A percentile compares a stretch with the other conserved stretches of the same genome.
Evolutionary conservation across 1,140 invertebrate species (phyloP).

Genomic region (Manduca sexta): DNA sequence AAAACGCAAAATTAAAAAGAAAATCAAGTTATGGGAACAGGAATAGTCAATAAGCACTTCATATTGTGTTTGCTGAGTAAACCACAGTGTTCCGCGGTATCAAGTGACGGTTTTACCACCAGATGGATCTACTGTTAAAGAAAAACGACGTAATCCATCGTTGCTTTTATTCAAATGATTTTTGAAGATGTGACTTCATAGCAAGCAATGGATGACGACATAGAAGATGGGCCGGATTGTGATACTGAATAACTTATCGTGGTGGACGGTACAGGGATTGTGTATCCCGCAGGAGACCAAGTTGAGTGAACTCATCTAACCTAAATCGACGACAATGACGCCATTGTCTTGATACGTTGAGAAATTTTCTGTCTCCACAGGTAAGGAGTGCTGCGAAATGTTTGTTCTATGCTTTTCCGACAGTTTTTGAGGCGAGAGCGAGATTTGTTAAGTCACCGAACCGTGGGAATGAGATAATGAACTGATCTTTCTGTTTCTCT

Average conservation of each 20-base stretch:
- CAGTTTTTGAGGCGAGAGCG: constrained; percentile 1
- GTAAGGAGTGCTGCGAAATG: constrained; percentile 2
- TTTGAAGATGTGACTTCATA: too few relatives aligned
- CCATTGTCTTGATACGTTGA: constrained; percentile 52
- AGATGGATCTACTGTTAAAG: constrained; percentile 2
- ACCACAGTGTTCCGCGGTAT: constrained; percentile 59
- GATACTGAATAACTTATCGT: constrained; percentile 8
- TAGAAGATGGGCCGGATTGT: neutral
- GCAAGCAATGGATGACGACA: constrained; percentile 27
- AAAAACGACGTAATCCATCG: too few relatives aligned
- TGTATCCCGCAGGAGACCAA: constrained; percentile 51
- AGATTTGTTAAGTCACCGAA: constrained; percentile 2
- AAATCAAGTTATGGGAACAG: constrained; percentile 44
- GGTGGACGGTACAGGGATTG: constrained; percentile 31
- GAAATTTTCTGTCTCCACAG: constrained; percentile 45
- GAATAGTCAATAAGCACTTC: constrained; percentile 71
- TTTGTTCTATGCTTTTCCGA: constrained; percentile 1
- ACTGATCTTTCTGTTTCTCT: too few relatives aligned
- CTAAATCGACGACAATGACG: constrained; percentile 60
- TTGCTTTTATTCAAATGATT: too few relatives aligned
- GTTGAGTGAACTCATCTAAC: constrained; percentile 66
- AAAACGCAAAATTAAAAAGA: constrained; percentile 62
- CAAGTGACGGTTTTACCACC: constrained; percentile 17
- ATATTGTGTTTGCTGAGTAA: constrained; percentile 65
- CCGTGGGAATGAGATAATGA: too few relatives aligned